A percentile compares a stretch with the other conserved stretches of the same genome.
These are phyloP conservation scores for Camponotus pennsylvanicus DNA, from an alignment of 1,140 invertebrate genomes.

Conservation along the genomic window DNA sequence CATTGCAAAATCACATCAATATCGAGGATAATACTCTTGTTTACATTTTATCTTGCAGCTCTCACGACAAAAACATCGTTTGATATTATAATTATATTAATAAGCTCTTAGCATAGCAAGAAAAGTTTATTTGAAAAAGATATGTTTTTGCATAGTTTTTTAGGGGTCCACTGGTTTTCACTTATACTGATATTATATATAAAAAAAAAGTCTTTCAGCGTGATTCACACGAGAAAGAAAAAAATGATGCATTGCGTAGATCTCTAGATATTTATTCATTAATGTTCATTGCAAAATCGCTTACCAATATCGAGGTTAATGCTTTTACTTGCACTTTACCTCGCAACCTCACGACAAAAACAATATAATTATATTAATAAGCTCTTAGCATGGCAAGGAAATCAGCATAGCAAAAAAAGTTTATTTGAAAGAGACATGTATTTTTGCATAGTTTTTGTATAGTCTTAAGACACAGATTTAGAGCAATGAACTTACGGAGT, in stretches of 20 bases:
- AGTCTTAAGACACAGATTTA: neutral
- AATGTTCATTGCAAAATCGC: too few species aligned
- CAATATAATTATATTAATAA: too few species aligned
- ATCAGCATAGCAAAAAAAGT: too few species aligned
- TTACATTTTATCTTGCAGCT: neutral
- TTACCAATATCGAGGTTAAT: too few species aligned
- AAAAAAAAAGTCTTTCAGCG: constrained; percentile 26
- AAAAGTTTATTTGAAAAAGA: neutral
- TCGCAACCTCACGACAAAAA: too few species aligned
- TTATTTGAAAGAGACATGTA: too few species aligned
- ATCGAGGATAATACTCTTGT: neutral
- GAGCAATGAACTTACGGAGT: constrained; percentile 21
- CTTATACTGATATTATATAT: neutral
- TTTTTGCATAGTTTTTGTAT: neutral
- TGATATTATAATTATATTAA: neutral
- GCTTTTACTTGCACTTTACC: too few species aligned
- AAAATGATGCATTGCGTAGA: constrained; percentile 7
- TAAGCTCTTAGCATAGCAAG: too few species aligned
- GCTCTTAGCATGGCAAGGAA: too few species aligned
- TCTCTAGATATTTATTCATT: too few species aligned
- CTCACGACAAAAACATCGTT: neutral
- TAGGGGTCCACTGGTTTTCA: too few species aligned
- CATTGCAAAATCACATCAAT: constrained; percentile 17
- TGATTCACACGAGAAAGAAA: constrained; percentile 19
- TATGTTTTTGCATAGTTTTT: too few species aligned